These are phyloP conservation scores for Allolobophora icterica DNA, from an alignment of 2,888 invertebrate species.

Conservation along the genomic window DNA sequence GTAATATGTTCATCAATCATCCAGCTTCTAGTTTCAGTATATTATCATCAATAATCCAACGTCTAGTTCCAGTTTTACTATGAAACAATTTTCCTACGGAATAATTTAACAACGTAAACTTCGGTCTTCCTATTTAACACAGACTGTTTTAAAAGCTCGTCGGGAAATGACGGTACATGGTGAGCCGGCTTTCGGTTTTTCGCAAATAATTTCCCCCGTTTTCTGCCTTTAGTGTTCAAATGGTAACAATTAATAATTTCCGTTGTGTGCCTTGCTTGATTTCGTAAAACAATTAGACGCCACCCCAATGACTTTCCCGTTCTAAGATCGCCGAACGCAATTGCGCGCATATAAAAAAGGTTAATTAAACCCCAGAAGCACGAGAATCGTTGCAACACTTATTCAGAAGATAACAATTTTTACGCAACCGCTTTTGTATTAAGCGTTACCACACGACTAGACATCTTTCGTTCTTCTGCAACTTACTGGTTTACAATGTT, in stretches of 20 bases:
- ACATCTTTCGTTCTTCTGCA: neutral
- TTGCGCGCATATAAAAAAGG: neutral
- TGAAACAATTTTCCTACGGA: too few species aligned
- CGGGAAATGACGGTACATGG: too few species aligned
- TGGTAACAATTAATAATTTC: neutral
- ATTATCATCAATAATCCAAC: too few species aligned
- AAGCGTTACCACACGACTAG: neutral
- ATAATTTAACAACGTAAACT: too few species aligned
- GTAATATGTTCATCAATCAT: too few species aligned
- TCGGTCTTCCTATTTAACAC: too few species aligned
- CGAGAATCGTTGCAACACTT: neutral
- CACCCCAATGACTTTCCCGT: neutral
- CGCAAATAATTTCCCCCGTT: too few species aligned
- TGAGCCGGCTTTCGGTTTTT: too few species aligned
- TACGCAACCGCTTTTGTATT: neutral
- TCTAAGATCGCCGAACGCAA: neutral
- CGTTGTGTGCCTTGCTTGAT: neutral
- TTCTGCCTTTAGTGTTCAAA: neutral
- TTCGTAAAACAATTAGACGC: neutral
- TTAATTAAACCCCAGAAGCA: neutral
- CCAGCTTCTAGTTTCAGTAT: too few species aligned
- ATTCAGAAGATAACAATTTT: neutral
- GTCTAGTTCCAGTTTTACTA: too few species aligned
- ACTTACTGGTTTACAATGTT: neutral
- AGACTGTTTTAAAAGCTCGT: too few species aligned